Percentiles rank a stretch among this genome's conserved stretches.
phyloP scores from a whole-genome alignment of 1,140 invertebrate species.

The Andrena cerasifolii region DNA sequence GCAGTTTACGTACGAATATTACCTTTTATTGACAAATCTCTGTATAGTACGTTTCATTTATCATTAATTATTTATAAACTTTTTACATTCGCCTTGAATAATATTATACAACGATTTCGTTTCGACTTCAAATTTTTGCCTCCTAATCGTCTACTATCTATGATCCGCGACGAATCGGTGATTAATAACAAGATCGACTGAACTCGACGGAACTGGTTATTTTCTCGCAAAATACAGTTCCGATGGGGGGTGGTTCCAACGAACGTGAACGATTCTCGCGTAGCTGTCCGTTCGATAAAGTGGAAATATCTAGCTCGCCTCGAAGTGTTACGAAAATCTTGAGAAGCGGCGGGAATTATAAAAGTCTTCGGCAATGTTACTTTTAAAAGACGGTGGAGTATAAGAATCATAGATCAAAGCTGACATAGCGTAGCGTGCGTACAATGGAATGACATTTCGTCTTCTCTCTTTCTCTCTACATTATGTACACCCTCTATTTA shows the following conservation, averaged over 20 bases:
- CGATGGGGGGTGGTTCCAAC: conserved; percentile 23
- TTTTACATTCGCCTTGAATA: conserved; percentile 48
- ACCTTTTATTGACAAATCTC: conserved; percentile 51
- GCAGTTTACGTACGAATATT: conserved; percentile 42
- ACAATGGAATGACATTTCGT: conserved; percentile 56
- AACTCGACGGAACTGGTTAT: not conserved
- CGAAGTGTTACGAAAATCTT: conserved; percentile 10
- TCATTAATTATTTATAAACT: conserved; percentile 52
- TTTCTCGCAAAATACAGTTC: conserved; percentile 20
- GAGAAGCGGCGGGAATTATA: conserved; percentile 4
- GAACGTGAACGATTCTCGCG: conserved; percentile 4
- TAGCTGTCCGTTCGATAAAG: conserved; percentile 15
- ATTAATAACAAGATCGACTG: conserved; percentile 33
- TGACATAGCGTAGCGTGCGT: conserved; percentile 42
- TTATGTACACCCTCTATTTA: conserved; percentile 70
- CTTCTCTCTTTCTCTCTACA: conserved; percentile 20
- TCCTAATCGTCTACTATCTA: conserved; percentile 19
- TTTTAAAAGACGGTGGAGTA: conserved; percentile 22
- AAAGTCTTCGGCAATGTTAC: conserved; percentile 30
- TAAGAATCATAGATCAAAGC: conserved; percentile 41
- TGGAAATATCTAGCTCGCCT: not conserved
- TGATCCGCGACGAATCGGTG: not conserved
- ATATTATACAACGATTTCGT: conserved; percentile 45
- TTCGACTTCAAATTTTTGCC: conserved; percentile 5
- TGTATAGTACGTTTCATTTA: conserved; percentile 46